Base-by-base conservation (phyloP, 2,888 invertebrate species). In the Elmis aenea region DNA sequence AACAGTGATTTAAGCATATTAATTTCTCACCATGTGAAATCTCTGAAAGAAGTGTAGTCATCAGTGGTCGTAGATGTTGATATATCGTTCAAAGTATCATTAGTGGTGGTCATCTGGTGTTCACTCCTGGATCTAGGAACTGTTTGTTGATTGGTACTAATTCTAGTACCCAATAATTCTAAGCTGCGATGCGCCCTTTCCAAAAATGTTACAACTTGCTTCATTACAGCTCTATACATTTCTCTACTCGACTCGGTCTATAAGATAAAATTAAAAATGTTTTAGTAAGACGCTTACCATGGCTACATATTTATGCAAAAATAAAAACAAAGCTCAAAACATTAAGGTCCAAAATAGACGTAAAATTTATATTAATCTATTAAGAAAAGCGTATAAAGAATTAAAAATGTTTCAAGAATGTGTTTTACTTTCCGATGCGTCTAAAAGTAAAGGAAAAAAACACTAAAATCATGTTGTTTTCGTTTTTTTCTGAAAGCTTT, bases 221-320 rank as follows among this genome's bases (percentile, higher is more conserved):
- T 77, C 69, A 84, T 76, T 55, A 83, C 72, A 15, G 81, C 80
- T 61, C 79, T 75, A 63, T 83, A 83, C 83, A 83, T 83, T 62
- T 80, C 78, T 45, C 81, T 72, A 62, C 78, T 82, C 32, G 79
- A 73, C 62, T 83, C 81, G 43, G 78, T 77, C 83, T 83, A 71
- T 53, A 75, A 62, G 37, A n/a, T n/a, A n/a, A n/a, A n/a, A n/a
- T n/a, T n/a, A n/a, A n/a, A n/a, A n/a, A n/a, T n/a, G n/a, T n/a
- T n/a, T n/a, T n/a, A n/a, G n/a, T n/a, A n/a, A n/a, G n/a, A n/a
- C n/a, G n/a, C n/a, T n/a, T n/a, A n/a, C n/a, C n/a, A n/a, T n/a
- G n/a, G n/a, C n/a, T n/a, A n/a, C n/a, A n/a, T n/a, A n/a, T n/a
- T n/a, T n/a, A n/a, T n/a, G n/a, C n/a, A n/a, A n/a, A n/a, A n/a